Conservation (phyloP, 2,113 vertebrate species). For the Tylochromis polylepis region DNA sequence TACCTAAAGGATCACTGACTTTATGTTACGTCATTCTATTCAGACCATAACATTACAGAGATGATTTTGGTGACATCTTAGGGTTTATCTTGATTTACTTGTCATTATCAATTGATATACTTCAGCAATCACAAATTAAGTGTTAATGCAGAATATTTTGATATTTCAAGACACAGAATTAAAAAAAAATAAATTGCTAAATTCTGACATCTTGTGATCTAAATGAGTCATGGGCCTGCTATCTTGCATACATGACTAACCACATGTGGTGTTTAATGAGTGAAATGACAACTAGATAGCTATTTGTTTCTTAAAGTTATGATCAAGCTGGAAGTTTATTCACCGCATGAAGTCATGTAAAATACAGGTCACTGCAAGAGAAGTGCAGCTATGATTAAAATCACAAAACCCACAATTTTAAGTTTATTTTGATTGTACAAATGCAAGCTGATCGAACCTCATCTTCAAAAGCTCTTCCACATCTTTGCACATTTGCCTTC, state of each 20-base stretch:
- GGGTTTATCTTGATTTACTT: neutral
- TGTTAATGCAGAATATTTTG: neutral
- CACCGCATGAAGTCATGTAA: neutral
- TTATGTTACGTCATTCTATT: neutral
- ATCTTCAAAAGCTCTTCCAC: constrained; percentile 89
- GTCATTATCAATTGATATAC: neutral
- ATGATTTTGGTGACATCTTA: neutral
- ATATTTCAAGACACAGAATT: neutral
- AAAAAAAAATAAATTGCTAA: too few species aligned
- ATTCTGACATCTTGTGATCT: neutral
- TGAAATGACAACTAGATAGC: neutral
- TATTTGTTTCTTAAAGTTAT: neutral
- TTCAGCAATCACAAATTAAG: neutral
- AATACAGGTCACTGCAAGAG: neutral
- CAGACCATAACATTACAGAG: neutral
- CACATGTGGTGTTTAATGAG: neutral
- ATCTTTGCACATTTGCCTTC: constrained; percentile 90
- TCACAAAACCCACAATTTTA: neutral
- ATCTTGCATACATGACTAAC: neutral
- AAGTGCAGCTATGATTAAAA: neutral
- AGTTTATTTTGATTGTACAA: neutral
- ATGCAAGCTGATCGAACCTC: constrained; percentile 64
- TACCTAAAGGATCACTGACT: neutral
- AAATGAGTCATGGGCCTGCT: neutral
- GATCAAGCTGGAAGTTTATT: neutral